Percentiles rank a stretch among this genome's conserved stretches.
These are phyloP conservation scores for Ceyx margarethae DNA, from an alignment of 2,113 vertebrate species.

Conservation along the genomic window DNA sequence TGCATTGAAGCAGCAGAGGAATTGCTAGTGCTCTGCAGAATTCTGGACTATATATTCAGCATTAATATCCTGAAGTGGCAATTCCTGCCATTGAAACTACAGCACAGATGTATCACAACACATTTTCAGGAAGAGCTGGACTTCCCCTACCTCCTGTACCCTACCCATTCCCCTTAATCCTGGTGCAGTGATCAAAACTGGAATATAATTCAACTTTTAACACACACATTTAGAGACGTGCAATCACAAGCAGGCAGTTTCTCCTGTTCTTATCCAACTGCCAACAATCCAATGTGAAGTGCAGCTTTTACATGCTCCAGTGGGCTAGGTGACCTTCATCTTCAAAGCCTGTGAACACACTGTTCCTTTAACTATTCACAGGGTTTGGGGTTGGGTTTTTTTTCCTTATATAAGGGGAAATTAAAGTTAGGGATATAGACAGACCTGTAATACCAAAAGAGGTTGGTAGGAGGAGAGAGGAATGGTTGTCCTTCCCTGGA, in stretches of 20 bases:
- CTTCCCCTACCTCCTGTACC: not conserved
- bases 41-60: not conserved
- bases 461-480: not conserved
- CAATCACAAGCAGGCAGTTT: not conserved
- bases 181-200: not conserved
- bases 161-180: not conserved
- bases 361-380: slow-evolving; percentile 11
- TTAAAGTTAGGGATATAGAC: not conserved
- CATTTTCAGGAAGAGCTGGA: not conserved
- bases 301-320: slow-evolving; percentile 14
- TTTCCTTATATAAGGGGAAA: not conserved
- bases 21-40: not conserved
- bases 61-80: not conserved
- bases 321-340: slow-evolving; percentile 26
- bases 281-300: not conserved
- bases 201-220: not conserved
- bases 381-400: not conserved
- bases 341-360: not conserved
- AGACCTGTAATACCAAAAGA: not conserved
- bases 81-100: not conserved
- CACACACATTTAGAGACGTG: not conserved
- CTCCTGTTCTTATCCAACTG: not conserved
- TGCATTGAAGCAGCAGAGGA: not conserved
- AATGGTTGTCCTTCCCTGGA: not conserved
- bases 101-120: not conserved